Conservation (phyloP, 2,113 vertebrate genomes). For the Salvator merianae region DNA sequence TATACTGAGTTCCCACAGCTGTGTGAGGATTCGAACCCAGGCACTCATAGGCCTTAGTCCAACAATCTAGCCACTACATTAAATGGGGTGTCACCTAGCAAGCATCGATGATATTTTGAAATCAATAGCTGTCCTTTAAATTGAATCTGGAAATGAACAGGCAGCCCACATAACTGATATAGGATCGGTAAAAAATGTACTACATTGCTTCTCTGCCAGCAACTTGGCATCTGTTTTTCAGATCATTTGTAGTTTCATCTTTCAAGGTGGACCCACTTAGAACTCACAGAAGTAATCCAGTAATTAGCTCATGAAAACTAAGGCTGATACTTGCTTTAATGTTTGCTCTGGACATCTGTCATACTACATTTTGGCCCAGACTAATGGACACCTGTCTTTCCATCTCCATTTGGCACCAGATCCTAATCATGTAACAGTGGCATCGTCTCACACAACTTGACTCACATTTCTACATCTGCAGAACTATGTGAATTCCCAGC, state of each 20-base stretch:
- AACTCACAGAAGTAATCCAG: neutral
- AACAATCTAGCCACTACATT: too few relatives aligned
- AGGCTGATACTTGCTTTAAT: too few relatives aligned
- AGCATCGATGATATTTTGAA: neutral
- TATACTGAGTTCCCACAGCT: too few relatives aligned
- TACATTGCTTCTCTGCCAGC: neutral
- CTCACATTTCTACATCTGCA: neutral
- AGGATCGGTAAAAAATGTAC: neutral
- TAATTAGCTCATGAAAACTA: neutral
- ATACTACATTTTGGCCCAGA: too few relatives aligned
- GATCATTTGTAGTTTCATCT: neutral
- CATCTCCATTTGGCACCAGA: neutral
- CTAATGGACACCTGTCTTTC: neutral
- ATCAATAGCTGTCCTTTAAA: neutral
- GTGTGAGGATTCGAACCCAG: too few relatives aligned
- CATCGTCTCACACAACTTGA: too few relatives aligned
- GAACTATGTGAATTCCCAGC: neutral
- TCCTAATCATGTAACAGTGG: neutral
- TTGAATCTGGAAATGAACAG: neutral
- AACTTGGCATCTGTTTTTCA: neutral
- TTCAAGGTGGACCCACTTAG: neutral
- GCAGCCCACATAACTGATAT: neutral
- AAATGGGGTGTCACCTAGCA: too few relatives aligned
- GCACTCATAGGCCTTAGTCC: too few relatives aligned
- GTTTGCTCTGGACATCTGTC: too few relatives aligned